These are phyloP conservation scores for Cordilura impudica DNA, from an alignment of 2,888 invertebrate genomes.

Conservation along the genomic window DNA sequence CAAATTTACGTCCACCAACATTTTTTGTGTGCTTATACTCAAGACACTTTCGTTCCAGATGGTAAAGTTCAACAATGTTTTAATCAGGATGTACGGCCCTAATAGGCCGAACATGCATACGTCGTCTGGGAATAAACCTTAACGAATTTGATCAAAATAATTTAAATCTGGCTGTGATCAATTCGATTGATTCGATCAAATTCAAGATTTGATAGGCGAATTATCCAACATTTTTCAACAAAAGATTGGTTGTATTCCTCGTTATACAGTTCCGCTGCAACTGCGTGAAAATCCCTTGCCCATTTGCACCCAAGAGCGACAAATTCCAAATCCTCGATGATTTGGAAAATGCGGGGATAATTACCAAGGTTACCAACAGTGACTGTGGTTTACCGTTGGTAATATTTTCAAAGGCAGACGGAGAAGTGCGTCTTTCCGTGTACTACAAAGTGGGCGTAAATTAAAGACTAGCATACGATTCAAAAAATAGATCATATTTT, in stretches of 20 bases:
- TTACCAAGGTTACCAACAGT: conserved; percentile 3
- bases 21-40: too few species aligned
- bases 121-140: too few species aligned
- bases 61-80: too few species aligned
- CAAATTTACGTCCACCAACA: conserved; percentile 1
- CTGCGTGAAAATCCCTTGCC: conserved; percentile 14
- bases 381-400: conserved; percentile 14
- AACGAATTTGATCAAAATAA: too few species aligned
- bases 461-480: conserved; percentile 1
- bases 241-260: conserved; percentile 14
- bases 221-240: conserved; percentile 5
- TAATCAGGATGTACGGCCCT: too few species aligned
- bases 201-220: too few species aligned
- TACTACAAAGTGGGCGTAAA: conserved; percentile 20
- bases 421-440: conserved; percentile 9
- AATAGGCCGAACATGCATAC: too few species aligned
- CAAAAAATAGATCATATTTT: conserved; percentile 34
- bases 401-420: too few species aligned
- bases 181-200: too few species aligned
- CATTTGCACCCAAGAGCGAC: conserved; percentile 17
- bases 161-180: too few species aligned
- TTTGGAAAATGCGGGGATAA: background rate
- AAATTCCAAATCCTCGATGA: conserved; percentile 7
- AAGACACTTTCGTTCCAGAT: too few species aligned
- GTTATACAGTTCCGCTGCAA: background rate